Evolutionary conservation across 2,888 invertebrate species (phyloP).

Genomic region (Drosophila kuntzei): DNA sequence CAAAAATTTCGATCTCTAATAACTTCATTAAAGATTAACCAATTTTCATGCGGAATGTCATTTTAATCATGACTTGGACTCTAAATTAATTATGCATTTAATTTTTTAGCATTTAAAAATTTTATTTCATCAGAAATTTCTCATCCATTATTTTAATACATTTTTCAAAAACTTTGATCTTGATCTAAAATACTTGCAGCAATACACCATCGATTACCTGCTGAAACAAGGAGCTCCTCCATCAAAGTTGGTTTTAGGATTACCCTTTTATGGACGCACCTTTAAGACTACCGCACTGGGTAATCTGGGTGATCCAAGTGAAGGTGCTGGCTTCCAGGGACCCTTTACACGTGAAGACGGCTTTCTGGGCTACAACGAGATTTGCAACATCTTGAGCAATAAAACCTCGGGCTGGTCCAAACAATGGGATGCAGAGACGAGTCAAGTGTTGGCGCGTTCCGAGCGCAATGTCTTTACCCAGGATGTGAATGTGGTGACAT

Average conservation of each 20-base stretch:
- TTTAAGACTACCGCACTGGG: conserved; percentile 86
- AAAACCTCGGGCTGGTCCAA: conserved; percentile 88
- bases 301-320: conserved; percentile 85
- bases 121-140: too few species aligned
- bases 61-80: too few species aligned
- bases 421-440: conserved; percentile 89
- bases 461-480: conserved; percentile 86
- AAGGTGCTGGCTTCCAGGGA: conserved; percentile 90
- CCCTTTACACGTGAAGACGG: conserved; percentile 92
- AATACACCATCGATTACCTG: conserved; percentile 91
- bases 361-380: conserved; percentile 95
- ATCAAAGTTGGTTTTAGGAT: conserved; percentile 92
- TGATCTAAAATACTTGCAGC: conserved; percentile 88
- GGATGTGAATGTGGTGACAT: conserved; percentile 89
- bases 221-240: conserved; percentile 90
- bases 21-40: too few species aligned
- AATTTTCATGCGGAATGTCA: too few species aligned
- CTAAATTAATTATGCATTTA: too few species aligned
- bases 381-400: conserved; percentile 88
- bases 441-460: conserved; percentile 84
- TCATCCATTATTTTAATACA: too few species aligned
- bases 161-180: too few species aligned
- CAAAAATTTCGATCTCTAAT: too few species aligned
- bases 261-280: conserved; percentile 94
- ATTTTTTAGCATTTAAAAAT: too few species aligned